Evolutionary conservation across 2,113 vertebrate genomes (phyloP).

Genomic region (Sakesphorus luctuosus): DNA sequence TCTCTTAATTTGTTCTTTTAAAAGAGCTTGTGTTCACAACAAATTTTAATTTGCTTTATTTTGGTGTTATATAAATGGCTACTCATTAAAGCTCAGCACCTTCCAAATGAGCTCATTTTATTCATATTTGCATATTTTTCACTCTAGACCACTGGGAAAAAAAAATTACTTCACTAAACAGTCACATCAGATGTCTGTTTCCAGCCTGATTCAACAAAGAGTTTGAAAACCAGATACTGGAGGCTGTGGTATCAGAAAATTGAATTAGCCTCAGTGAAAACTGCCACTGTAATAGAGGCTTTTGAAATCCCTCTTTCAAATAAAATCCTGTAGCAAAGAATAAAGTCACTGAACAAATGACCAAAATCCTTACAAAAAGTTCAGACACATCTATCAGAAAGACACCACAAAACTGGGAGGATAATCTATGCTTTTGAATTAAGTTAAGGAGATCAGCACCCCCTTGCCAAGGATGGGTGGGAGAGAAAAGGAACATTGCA

Average conservation of each 20-base stretch:
- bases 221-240: neutral
- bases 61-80: slow-evolving; percentile 28
- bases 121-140: slow-evolving; percentile 53
- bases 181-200: slow-evolving; percentile 6
- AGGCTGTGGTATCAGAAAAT: neutral
- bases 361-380: neutral
- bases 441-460: neutral
- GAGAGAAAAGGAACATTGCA: neutral
- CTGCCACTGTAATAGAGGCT: neutral
- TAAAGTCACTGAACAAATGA: neutral
- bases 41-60: slow-evolving; percentile 48
- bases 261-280: neutral
- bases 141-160: slow-evolving; percentile 2
- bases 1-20: slow-evolving; percentile 41
- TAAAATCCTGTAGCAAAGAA: neutral
- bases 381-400: neutral
- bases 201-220: neutral
- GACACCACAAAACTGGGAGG: neutral
- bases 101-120: slow-evolving; percentile 32
- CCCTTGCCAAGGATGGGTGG: neutral
- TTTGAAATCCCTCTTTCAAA: slow-evolving; percentile 5
- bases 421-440: neutral
- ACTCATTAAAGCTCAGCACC: slow-evolving; percentile 25
- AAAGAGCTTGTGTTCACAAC: slow-evolving; percentile 33
- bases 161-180: slow-evolving; percentile 36